Evolutionary conservation across 2,797 vertebrate genomes (phyloP).

Genomic region (Chaetophractus vellerosus): DNA sequence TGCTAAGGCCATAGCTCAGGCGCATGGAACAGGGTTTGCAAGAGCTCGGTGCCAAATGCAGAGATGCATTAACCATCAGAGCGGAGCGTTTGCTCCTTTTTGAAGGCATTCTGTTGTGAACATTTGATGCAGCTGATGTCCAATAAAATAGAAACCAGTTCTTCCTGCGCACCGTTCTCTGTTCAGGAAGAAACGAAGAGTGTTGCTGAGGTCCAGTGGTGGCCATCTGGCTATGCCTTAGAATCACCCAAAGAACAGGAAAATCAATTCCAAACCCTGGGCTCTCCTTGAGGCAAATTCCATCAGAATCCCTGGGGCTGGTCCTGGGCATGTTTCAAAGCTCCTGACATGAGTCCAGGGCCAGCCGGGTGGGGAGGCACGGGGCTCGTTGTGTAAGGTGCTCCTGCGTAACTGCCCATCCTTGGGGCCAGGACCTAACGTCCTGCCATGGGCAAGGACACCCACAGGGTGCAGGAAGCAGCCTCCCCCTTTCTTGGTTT

Average conservation of each 20-base stretch:
- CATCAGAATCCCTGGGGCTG: accelerated
- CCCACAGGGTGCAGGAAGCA: too few relatives aligned
- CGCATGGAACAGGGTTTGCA: too few relatives aligned
- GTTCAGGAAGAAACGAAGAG: too few relatives aligned
- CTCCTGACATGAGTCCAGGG: accelerated
- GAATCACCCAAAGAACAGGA: accelerated
- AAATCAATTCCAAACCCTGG: accelerated
- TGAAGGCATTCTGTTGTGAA: too few relatives aligned
- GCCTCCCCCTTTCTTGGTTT: background rate
- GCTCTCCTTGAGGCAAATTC: accelerated
- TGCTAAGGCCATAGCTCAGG: background rate
- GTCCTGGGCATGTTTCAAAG: accelerated
- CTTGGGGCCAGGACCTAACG: accelerated
- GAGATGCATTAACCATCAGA: too few relatives aligned
- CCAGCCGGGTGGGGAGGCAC: accelerated
- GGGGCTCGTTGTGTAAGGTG: accelerated
- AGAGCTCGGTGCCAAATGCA: too few relatives aligned
- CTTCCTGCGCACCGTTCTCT: too few relatives aligned
- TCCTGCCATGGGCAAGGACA: too few relatives aligned
- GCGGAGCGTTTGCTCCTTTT: too few relatives aligned
- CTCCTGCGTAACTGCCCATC: accelerated
- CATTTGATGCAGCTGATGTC: too few relatives aligned
- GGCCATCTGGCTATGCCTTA: background rate
- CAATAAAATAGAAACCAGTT: too few relatives aligned
- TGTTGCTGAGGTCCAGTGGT: too few relatives aligned